Evolutionary conservation across 2,888 invertebrate species (phyloP).

Genomic region (Sicus ferrugineus): DNA sequence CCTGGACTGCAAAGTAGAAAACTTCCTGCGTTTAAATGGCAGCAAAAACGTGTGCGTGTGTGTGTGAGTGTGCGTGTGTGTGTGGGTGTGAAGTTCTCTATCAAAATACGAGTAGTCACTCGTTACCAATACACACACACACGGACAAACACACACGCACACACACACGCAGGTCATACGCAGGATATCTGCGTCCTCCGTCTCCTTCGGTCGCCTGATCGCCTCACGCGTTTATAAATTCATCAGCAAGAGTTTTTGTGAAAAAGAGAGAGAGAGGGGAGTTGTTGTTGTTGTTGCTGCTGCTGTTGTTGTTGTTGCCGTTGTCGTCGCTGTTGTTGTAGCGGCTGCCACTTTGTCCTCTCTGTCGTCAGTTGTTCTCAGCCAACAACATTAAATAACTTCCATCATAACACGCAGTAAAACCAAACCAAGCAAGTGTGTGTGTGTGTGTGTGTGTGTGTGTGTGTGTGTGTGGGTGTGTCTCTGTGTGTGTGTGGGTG

Average conservation of each 20-base stretch:
- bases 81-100: too few species aligned
- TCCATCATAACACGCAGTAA: neutral
- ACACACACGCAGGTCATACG: neutral
- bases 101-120: neutral
- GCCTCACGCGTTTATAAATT: conserved; percentile 10
- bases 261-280: too few species aligned
- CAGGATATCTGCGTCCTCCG: neutral
- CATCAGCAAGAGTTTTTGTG: neutral
- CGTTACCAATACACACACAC: neutral
- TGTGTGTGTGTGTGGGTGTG: neutral
- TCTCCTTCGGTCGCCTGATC: neutral
- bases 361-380: neutral
- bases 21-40: conserved; percentile 1
- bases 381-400: conserved; percentile 4
- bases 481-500: neutral
- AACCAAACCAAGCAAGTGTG: neutral
- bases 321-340: neutral
- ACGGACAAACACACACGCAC: neutral
- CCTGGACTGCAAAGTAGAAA: conserved; percentile 3
- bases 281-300: neutral
- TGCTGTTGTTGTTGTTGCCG: neutral
- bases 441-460: neutral
- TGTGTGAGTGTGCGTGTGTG: neutral
- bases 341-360: neutral
- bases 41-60: neutral